These are phyloP conservation scores for Hydraecia micacea DNA, from an alignment of 2,888 invertebrate species.

Conservation along the genomic window DNA sequence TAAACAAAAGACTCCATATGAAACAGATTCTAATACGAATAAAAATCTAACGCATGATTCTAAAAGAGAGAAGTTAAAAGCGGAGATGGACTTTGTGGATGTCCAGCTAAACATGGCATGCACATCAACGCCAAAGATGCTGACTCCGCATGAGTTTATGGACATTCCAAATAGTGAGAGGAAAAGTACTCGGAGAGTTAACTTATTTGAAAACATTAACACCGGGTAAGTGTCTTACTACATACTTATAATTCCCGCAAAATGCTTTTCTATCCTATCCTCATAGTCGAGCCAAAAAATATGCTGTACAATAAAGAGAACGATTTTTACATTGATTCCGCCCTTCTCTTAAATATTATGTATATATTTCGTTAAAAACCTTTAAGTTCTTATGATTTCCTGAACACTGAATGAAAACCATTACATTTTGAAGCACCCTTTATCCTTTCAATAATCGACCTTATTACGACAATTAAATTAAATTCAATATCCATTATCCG, in stretches of 20 bases:
- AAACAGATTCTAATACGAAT: conserved; percentile 74
- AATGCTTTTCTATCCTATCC: neutral
- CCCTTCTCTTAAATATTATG: neutral
- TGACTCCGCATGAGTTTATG: conserved; percentile 85
- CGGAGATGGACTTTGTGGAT: conserved; percentile 82
- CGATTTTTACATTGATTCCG: neutral
- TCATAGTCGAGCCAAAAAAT: neutral
- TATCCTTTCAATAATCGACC: conserved; percentile 9
- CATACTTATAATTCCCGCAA: neutral
- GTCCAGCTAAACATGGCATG: conserved; percentile 86
- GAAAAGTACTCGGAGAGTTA: conserved; percentile 78
- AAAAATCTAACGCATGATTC: conserved; percentile 84
- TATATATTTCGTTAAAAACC: neutral
- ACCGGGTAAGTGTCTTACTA: conserved; percentile 81
- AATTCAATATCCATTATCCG: conserved; percentile 37
- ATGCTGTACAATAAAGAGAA: neutral
- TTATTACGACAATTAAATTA: conserved; percentile 26
- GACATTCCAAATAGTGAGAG: conserved; percentile 77
- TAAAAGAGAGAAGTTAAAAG: conserved; percentile 88
- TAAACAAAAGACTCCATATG: conserved; percentile 80
- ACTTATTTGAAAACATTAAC: conserved; percentile 85
- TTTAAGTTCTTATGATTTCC: conserved; percentile 31
- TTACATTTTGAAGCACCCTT: conserved; percentile 1
- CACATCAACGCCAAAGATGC: conserved; percentile 88
- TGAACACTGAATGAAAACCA: neutral